A percentile compares a stretch with the other conserved stretches of the same genome.
Conservation (phyloP, 2,113 vertebrate genomes). For the Bos javanicus region DNA sequence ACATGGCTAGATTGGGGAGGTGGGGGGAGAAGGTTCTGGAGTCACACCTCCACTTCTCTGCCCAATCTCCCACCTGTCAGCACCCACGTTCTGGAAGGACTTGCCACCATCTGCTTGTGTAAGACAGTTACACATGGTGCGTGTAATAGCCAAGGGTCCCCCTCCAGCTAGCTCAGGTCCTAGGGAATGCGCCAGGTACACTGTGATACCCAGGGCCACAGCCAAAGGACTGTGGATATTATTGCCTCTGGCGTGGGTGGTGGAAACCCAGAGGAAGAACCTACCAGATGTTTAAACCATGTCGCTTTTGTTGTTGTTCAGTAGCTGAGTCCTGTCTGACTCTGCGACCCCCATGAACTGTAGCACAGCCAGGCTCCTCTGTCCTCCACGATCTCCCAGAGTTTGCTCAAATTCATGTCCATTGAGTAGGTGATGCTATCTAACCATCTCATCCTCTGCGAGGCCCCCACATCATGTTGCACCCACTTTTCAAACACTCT, state of each 20-base stretch:
- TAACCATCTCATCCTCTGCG: neutral
- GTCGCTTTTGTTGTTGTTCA: neutral
- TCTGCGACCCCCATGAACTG: neutral
- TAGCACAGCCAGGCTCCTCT: neutral
- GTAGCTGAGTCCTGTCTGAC: neutral
- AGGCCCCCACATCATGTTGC: accelerated
- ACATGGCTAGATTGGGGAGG: neutral
- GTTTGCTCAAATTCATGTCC: neutral
- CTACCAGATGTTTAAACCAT: neutral
- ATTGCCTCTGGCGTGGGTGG: no score
- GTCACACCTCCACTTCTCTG: neutral
- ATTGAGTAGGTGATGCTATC: neutral
- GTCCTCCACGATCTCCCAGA: neutral
- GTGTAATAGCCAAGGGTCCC: neutral
- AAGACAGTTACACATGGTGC: neutral
- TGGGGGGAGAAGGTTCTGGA: neutral
- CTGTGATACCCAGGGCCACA: accelerated
- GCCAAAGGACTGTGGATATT: neutral
- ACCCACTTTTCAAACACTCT: neutral
- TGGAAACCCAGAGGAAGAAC: accelerated
- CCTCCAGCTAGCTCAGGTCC: neutral
- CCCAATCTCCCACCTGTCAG: neutral
- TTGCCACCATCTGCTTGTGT: neutral
- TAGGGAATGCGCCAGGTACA: neutral
- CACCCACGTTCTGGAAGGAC: neutral